phyloP scores from a whole-genome alignment of 1,140 invertebrate species.

The Drosophila arawakana region DNA sequence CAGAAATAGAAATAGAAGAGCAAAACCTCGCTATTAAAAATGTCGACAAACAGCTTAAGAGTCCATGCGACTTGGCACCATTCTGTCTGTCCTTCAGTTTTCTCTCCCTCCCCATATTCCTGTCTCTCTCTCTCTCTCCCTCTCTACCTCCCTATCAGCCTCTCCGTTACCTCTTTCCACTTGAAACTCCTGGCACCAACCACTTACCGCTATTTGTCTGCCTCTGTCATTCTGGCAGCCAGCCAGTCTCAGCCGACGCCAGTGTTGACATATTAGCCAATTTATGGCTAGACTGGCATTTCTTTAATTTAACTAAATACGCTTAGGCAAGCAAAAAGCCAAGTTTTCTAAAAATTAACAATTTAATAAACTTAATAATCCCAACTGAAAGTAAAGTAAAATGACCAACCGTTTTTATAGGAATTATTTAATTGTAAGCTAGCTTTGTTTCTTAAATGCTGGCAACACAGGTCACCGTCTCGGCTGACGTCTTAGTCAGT shows the following conservation, averaged over 20 bases:
- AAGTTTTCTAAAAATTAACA: too few species aligned
- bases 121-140: neutral
- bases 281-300: too few species aligned
- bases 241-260: conserved; percentile 52
- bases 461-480: neutral
- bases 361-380: too few species aligned
- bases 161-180: neutral
- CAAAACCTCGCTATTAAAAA: conserved; percentile 31
- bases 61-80: conserved; percentile 62
- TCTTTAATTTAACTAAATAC: too few species aligned
- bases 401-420: too few species aligned
- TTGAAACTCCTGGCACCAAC: conserved; percentile 18
- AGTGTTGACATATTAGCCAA: conserved; percentile 17
- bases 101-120: neutral
- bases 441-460: too few species aligned
- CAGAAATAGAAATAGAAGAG: conserved; percentile 14
- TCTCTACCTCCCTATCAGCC: neutral
- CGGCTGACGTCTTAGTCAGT: conserved; percentile 13
- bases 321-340: too few species aligned
- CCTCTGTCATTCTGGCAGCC: conserved; percentile 62
- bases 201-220: conserved; percentile 46
- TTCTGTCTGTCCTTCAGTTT: conserved; percentile 27
- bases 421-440: too few species aligned
- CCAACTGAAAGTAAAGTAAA: too few species aligned
- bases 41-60: conserved; percentile 42